Conservation (phyloP, 2,888 invertebrate genomes). For the Chesias legatella region DNA sequence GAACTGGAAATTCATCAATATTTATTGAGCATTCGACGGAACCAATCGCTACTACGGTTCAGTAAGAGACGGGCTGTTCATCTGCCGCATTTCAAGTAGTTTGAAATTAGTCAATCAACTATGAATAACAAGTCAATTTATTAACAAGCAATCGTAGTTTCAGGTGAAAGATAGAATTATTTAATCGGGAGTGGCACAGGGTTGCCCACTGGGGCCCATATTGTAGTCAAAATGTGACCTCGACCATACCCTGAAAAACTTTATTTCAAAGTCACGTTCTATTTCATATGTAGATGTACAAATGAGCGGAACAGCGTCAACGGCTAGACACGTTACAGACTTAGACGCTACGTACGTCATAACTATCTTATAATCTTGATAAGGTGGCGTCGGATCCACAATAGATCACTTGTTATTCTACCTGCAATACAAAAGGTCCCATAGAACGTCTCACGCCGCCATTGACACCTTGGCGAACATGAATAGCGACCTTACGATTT, state of each 20-base stretch:
- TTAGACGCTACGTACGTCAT: conserved; percentile 26
- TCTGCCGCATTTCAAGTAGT: neutral
- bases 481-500: conserved; percentile 26
- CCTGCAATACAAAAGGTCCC: conserved; percentile 29
- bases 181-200: too few species aligned
- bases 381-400: conserved; percentile 20
- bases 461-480: conserved; percentile 24
- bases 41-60: conserved; percentile 8
- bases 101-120: neutral
- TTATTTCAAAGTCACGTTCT: too few species aligned
- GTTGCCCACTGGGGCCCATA: neutral
- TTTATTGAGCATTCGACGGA: conserved; percentile 30
- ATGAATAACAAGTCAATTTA: neutral
- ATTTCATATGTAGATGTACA: too few species aligned
- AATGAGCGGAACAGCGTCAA: conserved; percentile 1
- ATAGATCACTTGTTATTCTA: conserved; percentile 32
- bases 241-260: too few species aligned
- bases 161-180: too few species aligned
- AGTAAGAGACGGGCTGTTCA: conserved; percentile 5
- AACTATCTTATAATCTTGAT: conserved; percentile 27
- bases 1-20: conserved; percentile 32
- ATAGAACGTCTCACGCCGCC: conserved; percentile 23
- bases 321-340: conserved; percentile 28
- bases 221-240: neutral
- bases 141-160: too few species aligned